Evolutionary conservation across 2,797 vertebrate species (phyloP).

Genomic region (Epinephelus coioides): DNA sequence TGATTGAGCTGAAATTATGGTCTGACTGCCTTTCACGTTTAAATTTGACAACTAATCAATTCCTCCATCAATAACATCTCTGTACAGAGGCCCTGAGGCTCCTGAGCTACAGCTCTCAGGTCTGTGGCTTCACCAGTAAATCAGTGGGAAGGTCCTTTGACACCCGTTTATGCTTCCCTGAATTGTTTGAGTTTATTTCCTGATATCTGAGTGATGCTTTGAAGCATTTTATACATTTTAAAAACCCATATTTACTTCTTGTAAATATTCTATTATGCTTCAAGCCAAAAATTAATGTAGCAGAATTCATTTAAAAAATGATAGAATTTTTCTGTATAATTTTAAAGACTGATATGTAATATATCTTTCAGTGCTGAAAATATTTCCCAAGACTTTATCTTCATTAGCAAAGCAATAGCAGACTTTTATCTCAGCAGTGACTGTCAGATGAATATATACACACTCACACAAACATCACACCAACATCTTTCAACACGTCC

Average conservation of each 20-base stretch:
- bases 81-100: conserved; percentile 52
- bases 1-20: conserved; percentile 76
- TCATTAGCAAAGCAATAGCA: background rate
- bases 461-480: background rate
- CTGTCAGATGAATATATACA: background rate
- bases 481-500: background rate
- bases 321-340: background rate
- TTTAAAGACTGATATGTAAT: background rate
- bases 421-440: background rate
- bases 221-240: background rate
- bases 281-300: background rate
- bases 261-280: background rate
- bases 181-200: conserved; percentile 18
- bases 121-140: conserved; percentile 62
- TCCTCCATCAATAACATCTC: conserved; percentile 61
- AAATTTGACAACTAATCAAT: conserved; percentile 80
- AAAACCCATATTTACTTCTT: background rate
- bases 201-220: background rate
- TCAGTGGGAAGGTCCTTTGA: conserved; percentile 55
- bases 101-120: conserved; percentile 54
- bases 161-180: conserved; percentile 35
- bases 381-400: background rate
- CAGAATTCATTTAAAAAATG: background rate
- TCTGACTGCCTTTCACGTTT: conserved; percentile 63
- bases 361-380: background rate